Percentiles rank a stretch among this genome's conserved stretches.
These are phyloP conservation scores for Porites divaricata DNA, from an alignment of 92 coral and sea anemone species.

Conservation along the genomic window DNA sequence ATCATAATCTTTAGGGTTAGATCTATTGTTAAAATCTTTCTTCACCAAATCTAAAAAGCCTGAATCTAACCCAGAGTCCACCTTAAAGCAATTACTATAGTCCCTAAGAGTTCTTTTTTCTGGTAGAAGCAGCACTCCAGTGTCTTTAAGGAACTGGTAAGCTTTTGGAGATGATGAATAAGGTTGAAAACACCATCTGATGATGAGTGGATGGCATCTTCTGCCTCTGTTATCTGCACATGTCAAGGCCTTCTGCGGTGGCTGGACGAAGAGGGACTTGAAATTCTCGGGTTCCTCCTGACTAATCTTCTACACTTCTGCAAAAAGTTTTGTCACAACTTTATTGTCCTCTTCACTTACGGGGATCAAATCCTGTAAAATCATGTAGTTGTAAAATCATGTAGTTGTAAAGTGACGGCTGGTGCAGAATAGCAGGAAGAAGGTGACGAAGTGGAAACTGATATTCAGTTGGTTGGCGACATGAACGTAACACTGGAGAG, in stretches of 20 bases:
- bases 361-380: constrained; percentile 23
- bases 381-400: too few species aligned
- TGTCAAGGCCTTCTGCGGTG: constrained; percentile 20
- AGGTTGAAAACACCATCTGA: constrained; percentile 53
- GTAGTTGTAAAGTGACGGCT: too few species aligned
- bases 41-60: constrained; percentile 43
- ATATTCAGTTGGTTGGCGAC: too few species aligned
- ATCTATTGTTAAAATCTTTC: constrained; percentile 30
- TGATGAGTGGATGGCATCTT: constrained; percentile 56
- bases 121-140: constrained; percentile 29
- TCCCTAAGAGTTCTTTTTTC: constrained; percentile 39
- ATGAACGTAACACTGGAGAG: too few species aligned
- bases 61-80: constrained; percentile 46
- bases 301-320: background rate
- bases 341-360: background rate
- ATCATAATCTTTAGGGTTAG: constrained; percentile 8
- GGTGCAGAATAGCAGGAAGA: too few species aligned
- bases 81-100: constrained; percentile 38
- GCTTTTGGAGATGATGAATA: constrained; percentile 49
- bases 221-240: constrained; percentile 35
- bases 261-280: constrained; percentile 28
- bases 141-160: constrained; percentile 41
- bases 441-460: too few species aligned
- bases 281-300: constrained; percentile 27
- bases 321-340: constrained; percentile 26